Conservation (phyloP, 2,113 vertebrate genomes). For the Mirza zaza region DNA sequence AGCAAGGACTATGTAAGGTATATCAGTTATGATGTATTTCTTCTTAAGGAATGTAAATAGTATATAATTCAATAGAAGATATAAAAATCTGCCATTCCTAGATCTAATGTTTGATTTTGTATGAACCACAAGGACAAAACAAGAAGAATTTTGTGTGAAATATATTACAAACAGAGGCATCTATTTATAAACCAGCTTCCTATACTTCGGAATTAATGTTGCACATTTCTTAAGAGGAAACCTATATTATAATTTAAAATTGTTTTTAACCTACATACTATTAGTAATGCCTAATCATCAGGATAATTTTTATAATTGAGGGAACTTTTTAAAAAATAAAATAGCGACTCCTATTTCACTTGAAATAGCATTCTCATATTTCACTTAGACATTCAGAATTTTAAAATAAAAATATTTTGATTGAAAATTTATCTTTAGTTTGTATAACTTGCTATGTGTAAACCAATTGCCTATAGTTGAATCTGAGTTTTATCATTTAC, state of each 20-base stretch:
- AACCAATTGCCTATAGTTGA: not conserved
- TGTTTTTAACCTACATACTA: not conserved
- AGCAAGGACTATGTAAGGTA: not conserved
- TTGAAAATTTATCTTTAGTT: not conserved
- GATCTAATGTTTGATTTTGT: not conserved
- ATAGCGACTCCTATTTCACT: not conserved
- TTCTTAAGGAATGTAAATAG: not conserved
- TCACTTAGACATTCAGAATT: not conserved
- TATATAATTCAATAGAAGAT: not conserved
- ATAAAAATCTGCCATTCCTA: not conserved
- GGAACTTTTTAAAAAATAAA: not conserved
- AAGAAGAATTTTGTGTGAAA: not conserved
- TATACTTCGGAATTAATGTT: not conserved
- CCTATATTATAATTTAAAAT: not conserved
- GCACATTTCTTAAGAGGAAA: not conserved
- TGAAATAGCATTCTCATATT: not conserved
- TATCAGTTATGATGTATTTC: not conserved
- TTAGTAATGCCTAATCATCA: not conserved
- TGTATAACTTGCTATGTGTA: not conserved
- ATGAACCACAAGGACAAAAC: not conserved
- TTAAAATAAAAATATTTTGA: constrained; percentile 45
- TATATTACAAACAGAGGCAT: not conserved
- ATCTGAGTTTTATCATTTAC: not conserved
- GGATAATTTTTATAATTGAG: not conserved
- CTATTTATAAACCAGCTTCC: not conserved